Evolutionary conservation across 2,797 vertebrate genomes (phyloP), one percentile per base, ranked within the genome.

Genomic region (Numenius phaeopus): DNA sequence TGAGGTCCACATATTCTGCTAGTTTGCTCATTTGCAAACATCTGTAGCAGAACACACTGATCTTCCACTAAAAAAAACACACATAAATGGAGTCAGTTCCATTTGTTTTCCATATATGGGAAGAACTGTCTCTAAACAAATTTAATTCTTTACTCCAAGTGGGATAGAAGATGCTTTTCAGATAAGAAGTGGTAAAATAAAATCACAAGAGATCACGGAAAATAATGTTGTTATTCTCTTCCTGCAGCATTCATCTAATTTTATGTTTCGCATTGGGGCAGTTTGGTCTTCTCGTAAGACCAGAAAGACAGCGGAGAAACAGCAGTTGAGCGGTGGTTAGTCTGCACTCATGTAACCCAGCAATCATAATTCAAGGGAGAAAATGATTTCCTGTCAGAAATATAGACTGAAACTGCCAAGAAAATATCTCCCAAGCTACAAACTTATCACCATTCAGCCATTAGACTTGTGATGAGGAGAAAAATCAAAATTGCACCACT

Each of bases 371-470:
- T 95, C 95, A 95, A 95, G 57, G 44, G 71, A 93, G 81, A 96
- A 97, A 95, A 97, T 95, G 2, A 94, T 97, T 95, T 97, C 95
- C 96, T 95, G 95, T 97, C 89, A 97, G 91, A 97, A 96, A 93
- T 84, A 96, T n/a, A 92, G 94, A 94, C 87, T 94, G 82, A 95
- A 96, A 93, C 82, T 93, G 94, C 95, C 96, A 96, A 90, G 88
- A 90, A 94, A 93, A 84, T 94, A 75, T 95, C 90, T 95, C 67
- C 90, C 95, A 96, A 93, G 80, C 94, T 96, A 76, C 90, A 95
- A 91, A 96, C 73, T 91, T 96, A 95, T 95, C 94, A 94, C 96
- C 91, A 80, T 96, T 95, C 76, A 92, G 57, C 78, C 92, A 65
- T 95, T 75, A 95, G 73, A 90, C 37, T 78, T 94, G 55, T 42